Conservation (phyloP, 2,113 vertebrate genomes). For the Aviceda subcristata region DNA sequence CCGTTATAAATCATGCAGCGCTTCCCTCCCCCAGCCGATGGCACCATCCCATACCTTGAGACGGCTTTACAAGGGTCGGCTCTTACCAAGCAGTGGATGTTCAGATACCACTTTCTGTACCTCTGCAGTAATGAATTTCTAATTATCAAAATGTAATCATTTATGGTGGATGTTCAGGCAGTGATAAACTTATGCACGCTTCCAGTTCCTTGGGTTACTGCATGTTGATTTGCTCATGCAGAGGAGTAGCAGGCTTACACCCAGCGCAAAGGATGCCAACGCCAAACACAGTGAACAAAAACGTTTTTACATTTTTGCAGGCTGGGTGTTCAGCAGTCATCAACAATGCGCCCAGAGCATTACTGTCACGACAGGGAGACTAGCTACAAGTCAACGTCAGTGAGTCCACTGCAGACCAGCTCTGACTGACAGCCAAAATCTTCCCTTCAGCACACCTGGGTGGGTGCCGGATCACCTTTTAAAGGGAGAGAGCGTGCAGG, state of each 20-base stretch:
- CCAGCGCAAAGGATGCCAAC: neutral
- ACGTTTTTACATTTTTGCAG: neutral
- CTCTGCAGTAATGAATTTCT: neutral
- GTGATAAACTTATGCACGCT: neutral
- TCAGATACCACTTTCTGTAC: neutral
- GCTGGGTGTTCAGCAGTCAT: neutral
- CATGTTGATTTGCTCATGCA: neutral
- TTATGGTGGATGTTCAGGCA: neutral
- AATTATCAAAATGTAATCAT: neutral
- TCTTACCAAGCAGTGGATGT: neutral
- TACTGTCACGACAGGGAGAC: neutral
- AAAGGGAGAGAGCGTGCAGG: neutral
- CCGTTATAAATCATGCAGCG: neutral
- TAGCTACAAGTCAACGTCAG: neutral
- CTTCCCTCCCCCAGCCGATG: no score
- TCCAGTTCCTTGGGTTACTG: neutral
- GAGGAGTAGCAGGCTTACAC: neutral
- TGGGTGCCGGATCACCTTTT: neutral
- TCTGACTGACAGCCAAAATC: neutral
- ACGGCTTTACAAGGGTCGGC: neutral
- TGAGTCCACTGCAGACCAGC: neutral
- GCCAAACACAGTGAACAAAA: neutral
- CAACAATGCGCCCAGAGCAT: neutral
- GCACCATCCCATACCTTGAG: neutral
- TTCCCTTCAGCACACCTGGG: neutral